Evolutionary conservation across 2,888 invertebrate genomes (phyloP).

Genomic region (Steromphala cineraria): DNA sequence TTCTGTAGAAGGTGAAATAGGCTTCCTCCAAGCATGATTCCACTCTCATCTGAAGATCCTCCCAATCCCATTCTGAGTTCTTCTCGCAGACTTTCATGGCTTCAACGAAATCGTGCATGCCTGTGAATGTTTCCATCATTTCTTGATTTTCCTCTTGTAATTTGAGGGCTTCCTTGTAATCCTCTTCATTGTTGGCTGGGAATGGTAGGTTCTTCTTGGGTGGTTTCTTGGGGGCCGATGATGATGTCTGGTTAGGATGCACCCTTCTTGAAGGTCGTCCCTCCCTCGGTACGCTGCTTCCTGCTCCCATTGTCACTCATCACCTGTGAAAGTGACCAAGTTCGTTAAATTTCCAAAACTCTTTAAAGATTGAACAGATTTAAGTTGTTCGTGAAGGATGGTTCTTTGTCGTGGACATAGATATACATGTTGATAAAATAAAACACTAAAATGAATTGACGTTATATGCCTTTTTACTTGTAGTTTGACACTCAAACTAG

Average conservation of each 20-base stretch:
- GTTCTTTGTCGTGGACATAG: no score
- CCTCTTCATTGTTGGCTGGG: background rate
- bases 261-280: background rate
- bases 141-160: background rate
- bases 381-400: no score
- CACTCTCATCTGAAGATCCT: background rate
- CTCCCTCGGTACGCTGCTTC: background rate
- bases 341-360: no score
- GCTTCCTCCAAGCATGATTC: background rate
- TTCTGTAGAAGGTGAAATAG: background rate
- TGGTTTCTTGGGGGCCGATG: background rate
- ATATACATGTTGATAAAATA: no score
- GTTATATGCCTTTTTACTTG: no score
- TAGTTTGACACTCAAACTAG: no score
- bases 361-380: no score
- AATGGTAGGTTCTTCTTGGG: background rate
- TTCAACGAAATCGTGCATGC: background rate
- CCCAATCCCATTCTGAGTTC: background rate
- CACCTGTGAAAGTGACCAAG: background rate
- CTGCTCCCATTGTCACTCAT: background rate
- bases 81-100: background rate
- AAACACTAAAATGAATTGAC: no score
- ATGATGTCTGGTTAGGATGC: background rate
- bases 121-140: background rate
- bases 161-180: background rate